Base-by-base conservation (phyloP, 2,888 invertebrate genomes). In the Acronicta psi region DNA sequence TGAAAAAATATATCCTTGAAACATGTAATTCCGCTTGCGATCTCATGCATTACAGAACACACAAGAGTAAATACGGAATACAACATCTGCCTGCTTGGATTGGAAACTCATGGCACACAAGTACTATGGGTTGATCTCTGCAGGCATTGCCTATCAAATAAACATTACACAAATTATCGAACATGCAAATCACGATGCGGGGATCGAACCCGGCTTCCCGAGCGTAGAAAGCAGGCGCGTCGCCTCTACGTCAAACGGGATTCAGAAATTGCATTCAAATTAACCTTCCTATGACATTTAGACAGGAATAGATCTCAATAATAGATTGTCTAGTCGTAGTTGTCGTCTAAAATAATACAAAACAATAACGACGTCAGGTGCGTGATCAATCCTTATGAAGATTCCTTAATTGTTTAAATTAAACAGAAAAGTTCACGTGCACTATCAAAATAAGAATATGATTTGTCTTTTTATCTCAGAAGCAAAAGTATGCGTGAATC, bases 41-140 rank as follows among this genome's bases (percentile, higher is more conserved):
- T 59, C 62, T 66, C 51, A 68, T 72, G 81, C 49, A 60, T 61
- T 51, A 84, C 34, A 34, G 41, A 73, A 64, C 55, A 59, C 72
- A 82, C 55, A 65, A 84, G 84, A 85, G 87, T 88, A 88, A 90
- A 89, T 86, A 84, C 85, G 79, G 79, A 88, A 86, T 79, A 36
- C 54, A 66, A 2, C 59, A 61, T 89, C 59, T 89, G 36, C 86
- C 86, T 88, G 84, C 70, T 50, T 45, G 47, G 62, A 57, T 34
- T 34, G 34, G n/a, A 14, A 37, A 49, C 47, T 70, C 69, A 59
- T 49, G 25, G 18, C 36, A 63, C 40, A 57, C 36, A 17, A 16
- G 46, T 43, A 47, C 34, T 25, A 58, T 25, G 50, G 41, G 53
- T 40, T 73, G 74, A 73, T 73, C 73, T 38, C 42, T 43, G 37